Evolutionary conservation across 2,113 vertebrate genomes (phyloP), one percentile per base, ranked within the genome.

Genomic region (Oreochromis aureus): DNA sequence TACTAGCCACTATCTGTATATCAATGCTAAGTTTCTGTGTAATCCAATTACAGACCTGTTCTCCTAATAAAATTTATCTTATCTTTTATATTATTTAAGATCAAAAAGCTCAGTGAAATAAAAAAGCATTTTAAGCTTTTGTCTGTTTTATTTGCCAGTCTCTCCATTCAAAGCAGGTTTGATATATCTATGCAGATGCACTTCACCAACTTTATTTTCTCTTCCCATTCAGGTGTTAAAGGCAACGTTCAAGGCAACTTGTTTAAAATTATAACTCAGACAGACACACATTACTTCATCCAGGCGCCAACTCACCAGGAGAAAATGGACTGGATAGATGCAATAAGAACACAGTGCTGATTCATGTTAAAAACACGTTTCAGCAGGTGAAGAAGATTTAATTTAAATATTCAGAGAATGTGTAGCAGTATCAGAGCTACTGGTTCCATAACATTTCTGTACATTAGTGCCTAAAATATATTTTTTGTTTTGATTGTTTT

Each of bases 221-320:
- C 83, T 27, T 69, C 39, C 59, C 89, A 16, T 73, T 2, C 94
- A 99, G 98, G 98, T 39, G 98, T 99, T 83, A 99, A 98, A 92
- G 98, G 98, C 11, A 99, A 99, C 48, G 96, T 99, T 83, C 98
- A 99, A 89, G 98, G 98, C 83, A 99, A 99, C 88, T 96, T 99
- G 81, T 98, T 99, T 92, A 98, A 99, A 95, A 98, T 99, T 95
- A 99, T 99, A 92, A 99, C 98, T 12, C 97, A 97, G 91, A 95
- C 96, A 8, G 97, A 99, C 90, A 95, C 90, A 36, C 97, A 96
- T 90, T 99, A 99, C 94, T 99, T 98, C 83, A 98, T 99, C 85
- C 98, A 99, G 96, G 98, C 98, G 41, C 98, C 98, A 81, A 98
- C 96, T 86, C 96, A 96, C 46, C 94, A 97, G 91, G 97, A 99